Conservation (phyloP, 1,140 invertebrate species). For the Meloidogyne floridensis region DNA sequence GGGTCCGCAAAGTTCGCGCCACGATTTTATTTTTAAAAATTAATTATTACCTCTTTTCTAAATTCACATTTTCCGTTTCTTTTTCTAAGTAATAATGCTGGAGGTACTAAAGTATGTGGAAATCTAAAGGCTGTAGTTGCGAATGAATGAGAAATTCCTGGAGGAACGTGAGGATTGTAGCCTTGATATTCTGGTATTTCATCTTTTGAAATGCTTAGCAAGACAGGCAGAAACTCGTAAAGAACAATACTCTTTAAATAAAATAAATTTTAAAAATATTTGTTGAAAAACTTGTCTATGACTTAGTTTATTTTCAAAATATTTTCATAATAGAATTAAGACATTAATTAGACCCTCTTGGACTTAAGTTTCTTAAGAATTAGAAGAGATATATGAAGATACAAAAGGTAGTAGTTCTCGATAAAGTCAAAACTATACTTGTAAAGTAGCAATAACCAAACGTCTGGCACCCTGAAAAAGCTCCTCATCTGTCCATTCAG, state of each 20-base stretch:
- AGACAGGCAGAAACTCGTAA: slow-evolving; percentile 91
- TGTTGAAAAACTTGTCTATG: slow-evolving; percentile 3
- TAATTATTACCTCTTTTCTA: slow-evolving; percentile 75
- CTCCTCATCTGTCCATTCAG: slow-evolving; percentile 88
- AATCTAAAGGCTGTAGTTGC: slow-evolving; percentile 95
- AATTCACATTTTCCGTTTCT: slow-evolving; percentile 75
- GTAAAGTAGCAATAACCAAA: slow-evolving; percentile 86
- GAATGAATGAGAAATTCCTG: slow-evolving; percentile 93
- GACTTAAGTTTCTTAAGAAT: too few species aligned
- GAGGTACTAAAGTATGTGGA: slow-evolving; percentile 77
- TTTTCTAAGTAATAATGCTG: slow-evolving; percentile 70
- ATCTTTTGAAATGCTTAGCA: slow-evolving; percentile 72
- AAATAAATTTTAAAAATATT: slow-evolving; percentile 5
- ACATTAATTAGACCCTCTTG: too few species aligned
- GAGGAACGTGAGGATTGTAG: slow-evolving; percentile 88
- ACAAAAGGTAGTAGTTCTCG: neutral
- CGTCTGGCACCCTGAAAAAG: slow-evolving; percentile 86
- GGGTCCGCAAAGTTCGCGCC: too few species aligned
- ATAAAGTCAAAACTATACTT: slow-evolving; percentile 71
- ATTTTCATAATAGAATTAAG: too few species aligned
- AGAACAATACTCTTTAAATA: slow-evolving; percentile 84
- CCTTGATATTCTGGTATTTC: slow-evolving; percentile 67
- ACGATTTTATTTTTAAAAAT: neutral
- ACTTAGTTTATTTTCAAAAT: too few species aligned
- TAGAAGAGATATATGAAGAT: too few species aligned